These are phyloP conservation scores for Cylindroiulus punctatus DNA, from an alignment of 2,888 invertebrate genomes.

Conservation along the genomic window DNA sequence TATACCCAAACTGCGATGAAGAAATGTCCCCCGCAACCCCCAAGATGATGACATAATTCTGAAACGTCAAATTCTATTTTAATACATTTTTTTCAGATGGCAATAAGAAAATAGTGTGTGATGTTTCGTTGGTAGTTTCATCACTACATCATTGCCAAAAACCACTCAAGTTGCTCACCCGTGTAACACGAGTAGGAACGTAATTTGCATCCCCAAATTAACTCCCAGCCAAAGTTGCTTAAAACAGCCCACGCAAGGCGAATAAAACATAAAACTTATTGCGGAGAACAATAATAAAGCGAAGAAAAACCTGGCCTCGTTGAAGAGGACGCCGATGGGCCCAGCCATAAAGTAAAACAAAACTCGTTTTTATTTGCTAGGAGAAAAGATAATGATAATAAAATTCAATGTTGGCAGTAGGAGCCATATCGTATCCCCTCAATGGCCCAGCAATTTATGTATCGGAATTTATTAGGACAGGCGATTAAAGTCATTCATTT, in stretches of 20 bases:
- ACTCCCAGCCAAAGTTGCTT: background rate
- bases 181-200: background rate
- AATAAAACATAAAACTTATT: constrained; percentile 2
- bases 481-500: constrained; percentile 16
- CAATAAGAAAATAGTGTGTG: too few relatives aligned
- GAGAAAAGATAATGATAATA: constrained; percentile 30
- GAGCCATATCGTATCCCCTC: background rate
- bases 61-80: too few relatives aligned
- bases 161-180: background rate
- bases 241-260: background rate
- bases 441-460: constrained; percentile 7
- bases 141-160: background rate
- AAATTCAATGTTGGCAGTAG: background rate
- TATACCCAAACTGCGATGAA: too few relatives aligned
- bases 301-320: background rate
- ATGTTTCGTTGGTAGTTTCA: background rate
- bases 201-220: background rate
- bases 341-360: constrained; percentile 14
- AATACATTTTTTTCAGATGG: too few relatives aligned
- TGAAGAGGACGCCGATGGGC: background rate
- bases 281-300: background rate
- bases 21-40: too few relatives aligned
- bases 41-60: too few relatives aligned
- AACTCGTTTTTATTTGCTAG: constrained; percentile 14
- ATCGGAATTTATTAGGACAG: constrained; percentile 14